phyloP scores from a whole-genome alignment of 1,140 invertebrate species.

The Philopotamus ludificatus region DNA sequence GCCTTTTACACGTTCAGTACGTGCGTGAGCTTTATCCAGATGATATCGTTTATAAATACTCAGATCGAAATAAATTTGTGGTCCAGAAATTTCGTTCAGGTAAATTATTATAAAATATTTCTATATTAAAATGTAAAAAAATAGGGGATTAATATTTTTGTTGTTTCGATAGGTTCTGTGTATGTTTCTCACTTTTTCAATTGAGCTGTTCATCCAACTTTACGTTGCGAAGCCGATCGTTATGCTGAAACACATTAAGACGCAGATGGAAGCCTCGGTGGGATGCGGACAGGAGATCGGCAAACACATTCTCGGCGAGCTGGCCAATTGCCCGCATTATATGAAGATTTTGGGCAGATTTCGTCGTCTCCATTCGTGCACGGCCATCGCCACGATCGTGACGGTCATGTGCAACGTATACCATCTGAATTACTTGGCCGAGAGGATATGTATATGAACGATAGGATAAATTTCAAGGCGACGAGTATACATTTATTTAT shows the following conservation, averaged over 20 bases:
- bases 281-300: constrained; percentile 73
- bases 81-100: constrained; percentile 33
- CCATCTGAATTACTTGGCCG: constrained; percentile 36
- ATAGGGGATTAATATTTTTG: constrained; percentile 10
- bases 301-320: constrained; percentile 61
- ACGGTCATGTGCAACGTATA: constrained; percentile 65
- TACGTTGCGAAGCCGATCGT: constrained; percentile 68
- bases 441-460: constrained; percentile 38
- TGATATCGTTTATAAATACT: constrained; percentile 60
- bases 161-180: constrained; percentile 59
- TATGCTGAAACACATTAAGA: constrained; percentile 66
- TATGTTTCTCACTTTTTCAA: constrained; percentile 67
- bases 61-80: constrained; percentile 13
- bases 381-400: constrained; percentile 72
- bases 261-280: constrained; percentile 65
- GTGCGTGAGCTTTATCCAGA: constrained; percentile 68
- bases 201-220: constrained; percentile 67
- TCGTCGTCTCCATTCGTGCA: constrained; percentile 64
- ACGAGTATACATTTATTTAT: no score
- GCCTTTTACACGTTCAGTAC: constrained; percentile 80
- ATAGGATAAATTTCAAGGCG: no score
- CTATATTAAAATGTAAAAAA: not conserved
- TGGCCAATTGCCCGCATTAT: constrained; percentile 71
- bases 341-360: constrained; percentile 66
- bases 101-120: constrained; percentile 19